phyloP scores from a whole-genome alignment of 1,140 invertebrate species.

The Bursaphelenchus mucronatus region DNA sequence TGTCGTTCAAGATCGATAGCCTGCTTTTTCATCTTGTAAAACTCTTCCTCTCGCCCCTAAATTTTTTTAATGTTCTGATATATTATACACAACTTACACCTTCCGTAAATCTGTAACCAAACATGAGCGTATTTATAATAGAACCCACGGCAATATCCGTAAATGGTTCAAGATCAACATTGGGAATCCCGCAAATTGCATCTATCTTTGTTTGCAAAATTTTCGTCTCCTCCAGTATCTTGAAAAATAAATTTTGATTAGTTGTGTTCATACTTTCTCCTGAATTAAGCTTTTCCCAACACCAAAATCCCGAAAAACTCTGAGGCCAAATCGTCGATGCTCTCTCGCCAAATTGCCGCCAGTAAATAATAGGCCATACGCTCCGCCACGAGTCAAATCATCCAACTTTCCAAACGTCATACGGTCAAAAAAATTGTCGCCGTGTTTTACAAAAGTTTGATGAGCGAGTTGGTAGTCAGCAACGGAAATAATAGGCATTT shows the following conservation, averaged over 20 bases:
- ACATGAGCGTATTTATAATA: constrained; percentile 20
- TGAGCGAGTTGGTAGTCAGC: constrained; percentile 21
- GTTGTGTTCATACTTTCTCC: constrained; percentile 13
- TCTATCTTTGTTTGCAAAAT: neutral
- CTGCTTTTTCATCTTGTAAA: constrained; percentile 18
- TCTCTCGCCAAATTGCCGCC: constrained; percentile 32
- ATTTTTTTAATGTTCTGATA: neutral
- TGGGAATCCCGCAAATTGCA: neutral
- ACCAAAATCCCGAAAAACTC: constrained; percentile 40
- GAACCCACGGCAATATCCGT: constrained; percentile 25
- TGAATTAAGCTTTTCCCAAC: constrained; percentile 43
- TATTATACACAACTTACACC: neutral
- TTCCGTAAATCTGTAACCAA: constrained; percentile 10
- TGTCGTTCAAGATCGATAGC: neutral
- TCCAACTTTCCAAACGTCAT: neutral
- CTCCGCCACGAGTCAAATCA: constrained; percentile 2
- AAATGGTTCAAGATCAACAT: neutral
- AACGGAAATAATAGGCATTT: constrained; percentile 14
- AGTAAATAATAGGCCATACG: constrained; percentile 17
- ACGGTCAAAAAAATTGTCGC: constrained; percentile 15
- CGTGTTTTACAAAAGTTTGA: constrained; percentile 25
- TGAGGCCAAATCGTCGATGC: constrained; percentile 40
- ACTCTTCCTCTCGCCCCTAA: constrained; percentile 14
- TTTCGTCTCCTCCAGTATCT: constrained; percentile 19
- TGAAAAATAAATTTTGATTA: neutral